Percentiles rank a stretch among this genome's conserved stretches.
These are phyloP conservation scores for Eleutherodactylus coqui DNA, from an alignment of 2,797 vertebrate species.

Conservation along the genomic window DNA sequence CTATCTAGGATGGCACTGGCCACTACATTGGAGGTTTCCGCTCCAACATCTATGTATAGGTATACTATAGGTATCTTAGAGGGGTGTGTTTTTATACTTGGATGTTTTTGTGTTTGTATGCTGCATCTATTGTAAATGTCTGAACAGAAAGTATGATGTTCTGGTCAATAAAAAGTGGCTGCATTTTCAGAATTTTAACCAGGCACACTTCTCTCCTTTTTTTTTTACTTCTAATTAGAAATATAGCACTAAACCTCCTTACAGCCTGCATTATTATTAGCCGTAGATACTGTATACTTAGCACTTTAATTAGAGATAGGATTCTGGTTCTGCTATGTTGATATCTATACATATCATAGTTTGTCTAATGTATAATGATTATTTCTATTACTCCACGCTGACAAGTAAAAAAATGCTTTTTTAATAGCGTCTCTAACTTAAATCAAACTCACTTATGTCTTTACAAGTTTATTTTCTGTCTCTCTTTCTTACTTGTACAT, in stretches of 20 bases:
- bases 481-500: constrained; percentile 59
- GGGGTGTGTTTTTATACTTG: too few relatives aligned
- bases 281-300: constrained; percentile 12
- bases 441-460: neutral
- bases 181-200: neutral
- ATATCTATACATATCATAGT: neutral
- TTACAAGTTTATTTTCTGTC: neutral
- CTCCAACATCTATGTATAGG: too few relatives aligned
- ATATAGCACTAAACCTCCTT: neutral
- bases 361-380: neutral
- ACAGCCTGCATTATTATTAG: constrained; percentile 13
- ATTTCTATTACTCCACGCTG: too few relatives aligned
- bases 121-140: neutral
- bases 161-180: neutral
- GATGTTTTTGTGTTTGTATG: too few relatives aligned
- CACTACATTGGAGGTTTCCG: too few relatives aligned
- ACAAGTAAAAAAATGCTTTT: too few relatives aligned
- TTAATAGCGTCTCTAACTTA: neutral
- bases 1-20: too few relatives aligned
- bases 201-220: neutral
- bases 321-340: too few relatives aligned
- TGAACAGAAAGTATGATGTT: neutral
- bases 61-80: too few relatives aligned
- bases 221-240: constrained; percentile 17
- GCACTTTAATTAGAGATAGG: too few relatives aligned